Evolutionary conservation across 2,888 invertebrate species (phyloP).

Genomic region (Athripsodes cinereus): DNA sequence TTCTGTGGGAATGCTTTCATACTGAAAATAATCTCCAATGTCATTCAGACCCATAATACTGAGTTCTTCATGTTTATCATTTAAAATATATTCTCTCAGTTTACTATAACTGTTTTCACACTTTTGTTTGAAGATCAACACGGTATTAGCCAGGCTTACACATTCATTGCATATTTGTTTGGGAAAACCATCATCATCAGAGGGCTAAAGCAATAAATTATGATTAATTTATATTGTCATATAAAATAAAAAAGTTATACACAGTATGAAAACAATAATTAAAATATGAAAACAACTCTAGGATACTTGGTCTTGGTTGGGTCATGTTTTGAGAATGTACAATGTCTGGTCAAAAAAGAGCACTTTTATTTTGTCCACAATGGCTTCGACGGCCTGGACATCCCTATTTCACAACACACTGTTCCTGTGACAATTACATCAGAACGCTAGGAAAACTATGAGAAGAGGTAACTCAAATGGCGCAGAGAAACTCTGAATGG

Average conservation of each 20-base stretch:
- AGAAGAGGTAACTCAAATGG: no score
- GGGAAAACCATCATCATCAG: slow-evolving; percentile 21
- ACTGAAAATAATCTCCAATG: slow-evolving; percentile 18
- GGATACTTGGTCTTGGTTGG: no score
- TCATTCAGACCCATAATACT: slow-evolving; percentile 11
- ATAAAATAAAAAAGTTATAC: background rate
- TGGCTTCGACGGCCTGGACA: no score
- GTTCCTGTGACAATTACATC: no score
- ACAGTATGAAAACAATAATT: background rate
- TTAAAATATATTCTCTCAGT: slow-evolving; percentile 35
- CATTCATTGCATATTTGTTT: slow-evolving; percentile 44
- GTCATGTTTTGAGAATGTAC: no score
- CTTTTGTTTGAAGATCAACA: slow-evolving; percentile 45
- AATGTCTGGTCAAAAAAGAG: no score
- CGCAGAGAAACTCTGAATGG: no score
- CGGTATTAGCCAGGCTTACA: slow-evolving; percentile 37
- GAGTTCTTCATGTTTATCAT: slow-evolving; percentile 8
- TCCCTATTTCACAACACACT: no score
- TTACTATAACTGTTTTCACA: slow-evolving; percentile 43
- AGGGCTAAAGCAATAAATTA: slow-evolving; percentile 12
- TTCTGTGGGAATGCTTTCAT: slow-evolving; percentile 8
- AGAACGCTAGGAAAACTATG: no score
- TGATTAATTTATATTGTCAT: background rate
- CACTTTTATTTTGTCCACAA: no score
- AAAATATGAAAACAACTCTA: no score